These are phyloP conservation scores for Zeugodacus cucurbitae DNA, from an alignment of 1,140 invertebrate genomes.

Conservation along the genomic window DNA sequence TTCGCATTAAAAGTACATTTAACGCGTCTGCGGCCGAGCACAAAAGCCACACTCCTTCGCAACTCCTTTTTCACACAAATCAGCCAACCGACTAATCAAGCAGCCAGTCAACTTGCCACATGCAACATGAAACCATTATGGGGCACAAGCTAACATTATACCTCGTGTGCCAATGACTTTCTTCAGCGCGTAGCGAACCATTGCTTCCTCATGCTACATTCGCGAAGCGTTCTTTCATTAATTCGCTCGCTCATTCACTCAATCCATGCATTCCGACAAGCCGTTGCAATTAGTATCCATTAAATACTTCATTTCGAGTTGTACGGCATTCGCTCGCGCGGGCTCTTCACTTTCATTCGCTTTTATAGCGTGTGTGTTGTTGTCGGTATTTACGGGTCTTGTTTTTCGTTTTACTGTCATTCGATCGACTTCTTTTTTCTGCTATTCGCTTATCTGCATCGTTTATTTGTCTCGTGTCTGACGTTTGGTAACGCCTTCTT, in stretches of 20 bases:
- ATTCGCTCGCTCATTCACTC: background rate
- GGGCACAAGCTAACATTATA: background rate
- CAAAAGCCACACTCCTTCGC: background rate
- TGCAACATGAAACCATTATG: conserved; percentile 24
- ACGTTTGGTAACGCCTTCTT: conserved; percentile 35
- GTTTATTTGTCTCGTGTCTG: conserved; percentile 36
- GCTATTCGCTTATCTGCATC: background rate
- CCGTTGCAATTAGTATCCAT: conserved; percentile 25
- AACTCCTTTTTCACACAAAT: conserved; percentile 28
- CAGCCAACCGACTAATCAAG: conserved; percentile 26
- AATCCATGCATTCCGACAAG: background rate
- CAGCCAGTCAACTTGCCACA: conserved; percentile 19
- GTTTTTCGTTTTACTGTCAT: background rate
- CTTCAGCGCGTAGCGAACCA: background rate
- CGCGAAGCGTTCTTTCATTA: background rate
- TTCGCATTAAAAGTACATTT: conserved; percentile 8
- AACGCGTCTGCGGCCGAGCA: background rate
- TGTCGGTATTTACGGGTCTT: background rate
- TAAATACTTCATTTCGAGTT: conserved; percentile 25
- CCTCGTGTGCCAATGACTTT: background rate
- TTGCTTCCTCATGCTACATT: background rate
- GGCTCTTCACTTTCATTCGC: conserved; percentile 12
- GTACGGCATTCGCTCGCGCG: background rate
- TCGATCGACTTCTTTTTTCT: background rate
- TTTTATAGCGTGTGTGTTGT: background rate